Conservation (phyloP, 2,888 invertebrate species). For the Tachina lurida region DNA sequence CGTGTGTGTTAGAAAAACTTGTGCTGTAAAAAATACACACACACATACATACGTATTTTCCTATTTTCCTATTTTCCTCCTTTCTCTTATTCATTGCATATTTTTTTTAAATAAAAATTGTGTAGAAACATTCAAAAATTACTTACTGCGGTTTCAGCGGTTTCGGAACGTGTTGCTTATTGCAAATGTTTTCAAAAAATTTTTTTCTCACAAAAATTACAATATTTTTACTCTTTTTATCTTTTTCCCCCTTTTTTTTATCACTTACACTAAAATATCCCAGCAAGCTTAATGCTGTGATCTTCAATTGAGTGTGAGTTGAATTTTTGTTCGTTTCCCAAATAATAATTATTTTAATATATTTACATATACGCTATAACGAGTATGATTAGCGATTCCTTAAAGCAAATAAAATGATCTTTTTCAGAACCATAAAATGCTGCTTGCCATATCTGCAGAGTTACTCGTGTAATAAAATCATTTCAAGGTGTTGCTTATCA, state of each 20-base stretch:
- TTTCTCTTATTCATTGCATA: not conserved
- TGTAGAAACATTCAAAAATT: slow-evolving; percentile 68
- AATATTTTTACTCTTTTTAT: slow-evolving; percentile 15
- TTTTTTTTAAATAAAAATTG: slow-evolving; percentile 29
- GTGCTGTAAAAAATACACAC: not conserved
- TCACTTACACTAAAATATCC: not conserved
- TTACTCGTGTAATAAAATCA: too few relatives aligned
- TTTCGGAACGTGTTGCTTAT: slow-evolving; percentile 66
- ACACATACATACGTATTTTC: not conserved
- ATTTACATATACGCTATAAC: too few relatives aligned
- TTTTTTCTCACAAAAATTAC: slow-evolving; percentile 34
- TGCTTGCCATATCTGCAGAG: too few relatives aligned
- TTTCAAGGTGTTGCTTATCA: too few relatives aligned
- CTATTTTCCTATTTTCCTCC: not conserved
- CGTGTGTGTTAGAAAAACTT: slow-evolving; percentile 2
- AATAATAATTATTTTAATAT: too few relatives aligned
- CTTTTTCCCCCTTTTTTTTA: not conserved
- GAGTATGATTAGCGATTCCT: too few relatives aligned
- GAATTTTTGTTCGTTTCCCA: too few relatives aligned
- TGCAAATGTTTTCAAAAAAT: slow-evolving; percentile 27
- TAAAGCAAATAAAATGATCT: too few relatives aligned
- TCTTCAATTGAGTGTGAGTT: too few relatives aligned
- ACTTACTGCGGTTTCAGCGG: slow-evolving; percentile 70
- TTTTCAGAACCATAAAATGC: too few relatives aligned
- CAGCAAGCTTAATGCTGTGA: too few relatives aligned